These are phyloP conservation scores for Esox lucius DNA, from an alignment of 2,797 vertebrate genomes.

Conservation along the genomic window DNA sequence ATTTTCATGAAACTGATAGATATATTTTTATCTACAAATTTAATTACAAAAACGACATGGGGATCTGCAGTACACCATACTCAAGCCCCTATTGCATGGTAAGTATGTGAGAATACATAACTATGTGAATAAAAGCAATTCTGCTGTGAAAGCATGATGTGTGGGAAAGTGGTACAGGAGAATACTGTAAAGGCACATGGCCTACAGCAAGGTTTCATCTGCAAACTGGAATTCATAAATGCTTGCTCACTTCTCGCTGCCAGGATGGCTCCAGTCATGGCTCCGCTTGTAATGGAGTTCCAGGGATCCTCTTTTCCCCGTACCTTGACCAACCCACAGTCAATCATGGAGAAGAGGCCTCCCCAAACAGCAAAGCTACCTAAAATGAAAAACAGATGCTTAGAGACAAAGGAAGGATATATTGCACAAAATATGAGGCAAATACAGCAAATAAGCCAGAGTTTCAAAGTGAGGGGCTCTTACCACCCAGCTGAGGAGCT, in stretches of 20 bases:
- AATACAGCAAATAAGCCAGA: neutral
- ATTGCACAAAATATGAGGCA: neutral
- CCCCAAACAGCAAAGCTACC: constrained; percentile 98
- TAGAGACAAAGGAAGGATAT: neutral
- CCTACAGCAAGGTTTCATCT: neutral
- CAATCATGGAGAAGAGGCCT: constrained; percentile 96
- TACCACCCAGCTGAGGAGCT: constrained; percentile 94
- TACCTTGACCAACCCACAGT: constrained; percentile 93
- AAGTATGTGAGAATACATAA: neutral
- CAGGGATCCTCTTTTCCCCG: constrained; percentile 97
- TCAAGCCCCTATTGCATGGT: neutral
- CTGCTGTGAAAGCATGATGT: neutral
- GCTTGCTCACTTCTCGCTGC: constrained; percentile 92
- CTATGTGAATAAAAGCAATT: neutral
- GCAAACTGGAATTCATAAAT: neutral
- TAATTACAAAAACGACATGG: too few relatives aligned
- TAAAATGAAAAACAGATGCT: constrained; percentile 58
- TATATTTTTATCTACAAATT: too few relatives aligned
- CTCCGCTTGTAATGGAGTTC: constrained; percentile 98
- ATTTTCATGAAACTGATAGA: too few relatives aligned
- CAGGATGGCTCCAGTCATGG: constrained; percentile 95
- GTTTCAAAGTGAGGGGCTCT: constrained; percentile 26
- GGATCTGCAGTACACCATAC: too few relatives aligned
- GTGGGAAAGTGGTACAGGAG: neutral
- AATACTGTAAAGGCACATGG: neutral